phyloP scores from a whole-genome alignment of 2,113 vertebrate genomes.

The Catharus bicknelli region DNA sequence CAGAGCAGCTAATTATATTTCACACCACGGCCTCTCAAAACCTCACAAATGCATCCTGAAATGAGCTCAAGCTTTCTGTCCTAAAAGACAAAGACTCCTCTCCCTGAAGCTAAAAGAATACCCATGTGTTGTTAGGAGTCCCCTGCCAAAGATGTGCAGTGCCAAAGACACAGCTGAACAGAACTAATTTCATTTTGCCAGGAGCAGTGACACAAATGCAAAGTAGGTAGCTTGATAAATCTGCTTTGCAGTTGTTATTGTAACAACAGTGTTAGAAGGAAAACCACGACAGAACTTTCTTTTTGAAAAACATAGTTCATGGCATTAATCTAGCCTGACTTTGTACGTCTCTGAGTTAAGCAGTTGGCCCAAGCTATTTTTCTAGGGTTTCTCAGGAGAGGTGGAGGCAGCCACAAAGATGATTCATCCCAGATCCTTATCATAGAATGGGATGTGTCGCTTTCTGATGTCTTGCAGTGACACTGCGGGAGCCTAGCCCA shows the following conservation, averaged over 20 bases:
- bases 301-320: neutral
- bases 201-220: neutral
- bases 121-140: neutral
- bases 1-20: neutral
- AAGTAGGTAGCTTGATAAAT: neutral
- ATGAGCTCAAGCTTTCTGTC: neutral
- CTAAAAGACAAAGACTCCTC: neutral
- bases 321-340: neutral
- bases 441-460: neutral
- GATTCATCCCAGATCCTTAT: neutral
- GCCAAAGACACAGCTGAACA: constrained; percentile 20
- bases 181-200: constrained; percentile 24
- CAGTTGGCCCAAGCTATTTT: neutral
- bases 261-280: neutral
- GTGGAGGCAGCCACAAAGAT: neutral
- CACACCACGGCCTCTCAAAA: neutral
- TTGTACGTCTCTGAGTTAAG: neutral
- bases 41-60: neutral
- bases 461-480: neutral
- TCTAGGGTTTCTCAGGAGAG: neutral
- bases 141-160: neutral
- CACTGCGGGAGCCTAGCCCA: neutral
- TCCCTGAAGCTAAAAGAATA: constrained; percentile 5
- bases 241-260: neutral
- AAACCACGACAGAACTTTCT: neutral